Conservation (phyloP, 2,113 vertebrate species). For the Sorex araneus region DNA sequence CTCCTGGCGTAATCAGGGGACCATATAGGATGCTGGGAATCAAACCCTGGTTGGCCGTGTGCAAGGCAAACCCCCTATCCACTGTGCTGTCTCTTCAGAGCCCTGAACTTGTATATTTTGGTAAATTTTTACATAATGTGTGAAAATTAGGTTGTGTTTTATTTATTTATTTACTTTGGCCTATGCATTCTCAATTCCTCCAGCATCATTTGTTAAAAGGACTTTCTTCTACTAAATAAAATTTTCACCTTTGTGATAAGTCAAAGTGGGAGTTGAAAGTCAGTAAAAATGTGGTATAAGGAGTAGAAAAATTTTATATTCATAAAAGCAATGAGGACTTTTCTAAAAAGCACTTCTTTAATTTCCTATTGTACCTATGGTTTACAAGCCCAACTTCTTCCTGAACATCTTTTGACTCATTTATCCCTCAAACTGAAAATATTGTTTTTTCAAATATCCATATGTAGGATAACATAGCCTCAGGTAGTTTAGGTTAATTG, state of each 20-base stretch:
- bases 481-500: no score
- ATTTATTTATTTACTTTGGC: background rate
- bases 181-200: background rate
- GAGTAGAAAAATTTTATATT: background rate
- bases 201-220: background rate
- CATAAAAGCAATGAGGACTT: background rate
- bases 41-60: no score
- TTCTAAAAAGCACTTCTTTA: background rate
- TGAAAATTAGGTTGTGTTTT: background rate
- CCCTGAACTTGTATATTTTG: no score
- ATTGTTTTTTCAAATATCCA: no score
- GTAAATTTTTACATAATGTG: background rate
- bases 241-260: constrained; percentile 2
- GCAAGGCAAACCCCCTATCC: no score
- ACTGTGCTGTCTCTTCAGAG: no score
- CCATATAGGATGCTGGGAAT: no score
- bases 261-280: background rate
- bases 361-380: background rate
- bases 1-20: no score
- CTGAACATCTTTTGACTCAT: no score
- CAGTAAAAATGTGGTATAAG: background rate
- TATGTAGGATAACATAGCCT: no score
- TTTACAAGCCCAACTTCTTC: no score
- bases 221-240: constrained; percentile 17
- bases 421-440: no score